Percentiles rank a stretch among this genome's conserved stretches.
Conservation (phyloP, 2,113 vertebrate genomes). For the Lagopus leucura region DNA sequence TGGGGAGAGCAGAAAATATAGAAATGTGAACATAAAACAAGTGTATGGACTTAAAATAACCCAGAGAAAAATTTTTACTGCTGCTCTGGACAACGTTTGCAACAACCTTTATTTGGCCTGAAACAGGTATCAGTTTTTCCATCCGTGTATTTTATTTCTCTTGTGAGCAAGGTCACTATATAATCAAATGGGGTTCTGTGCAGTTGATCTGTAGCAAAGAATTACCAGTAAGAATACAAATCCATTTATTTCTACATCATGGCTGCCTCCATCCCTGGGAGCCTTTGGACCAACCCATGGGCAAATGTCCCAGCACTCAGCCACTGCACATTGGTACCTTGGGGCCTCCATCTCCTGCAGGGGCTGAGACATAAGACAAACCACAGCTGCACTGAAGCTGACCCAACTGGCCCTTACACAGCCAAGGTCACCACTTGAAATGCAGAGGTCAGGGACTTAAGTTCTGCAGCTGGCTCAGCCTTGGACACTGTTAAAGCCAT, state of each 20-base stretch:
- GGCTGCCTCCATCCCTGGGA: neutral
- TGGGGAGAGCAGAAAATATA: neutral
- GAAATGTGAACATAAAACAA: constrained; percentile 22
- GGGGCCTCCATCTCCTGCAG: neutral
- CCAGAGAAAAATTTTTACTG: neutral
- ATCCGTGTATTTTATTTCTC: neutral
- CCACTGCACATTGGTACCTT: neutral
- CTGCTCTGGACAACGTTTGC: neutral
- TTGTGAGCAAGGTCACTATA: neutral
- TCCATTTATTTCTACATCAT: neutral
- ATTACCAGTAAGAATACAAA: neutral
- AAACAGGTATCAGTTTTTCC: neutral
- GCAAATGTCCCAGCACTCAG: neutral
- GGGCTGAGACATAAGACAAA: neutral
- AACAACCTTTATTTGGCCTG: neutral
- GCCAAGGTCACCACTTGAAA: neutral
- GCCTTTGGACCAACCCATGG: neutral
- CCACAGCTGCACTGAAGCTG: fast-evolving
- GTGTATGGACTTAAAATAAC: neutral
- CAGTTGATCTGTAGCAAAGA: neutral
- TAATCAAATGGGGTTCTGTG: neutral
- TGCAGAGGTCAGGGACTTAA: neutral
- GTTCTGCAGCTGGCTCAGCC: neutral
- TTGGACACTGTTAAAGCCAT: neutral
- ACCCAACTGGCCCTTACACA: neutral